Evolutionary conservation across 2,797 vertebrate species (phyloP), one percentile per base, ranked within the genome.

Genomic region (Leuciscus waleckii): DNA sequence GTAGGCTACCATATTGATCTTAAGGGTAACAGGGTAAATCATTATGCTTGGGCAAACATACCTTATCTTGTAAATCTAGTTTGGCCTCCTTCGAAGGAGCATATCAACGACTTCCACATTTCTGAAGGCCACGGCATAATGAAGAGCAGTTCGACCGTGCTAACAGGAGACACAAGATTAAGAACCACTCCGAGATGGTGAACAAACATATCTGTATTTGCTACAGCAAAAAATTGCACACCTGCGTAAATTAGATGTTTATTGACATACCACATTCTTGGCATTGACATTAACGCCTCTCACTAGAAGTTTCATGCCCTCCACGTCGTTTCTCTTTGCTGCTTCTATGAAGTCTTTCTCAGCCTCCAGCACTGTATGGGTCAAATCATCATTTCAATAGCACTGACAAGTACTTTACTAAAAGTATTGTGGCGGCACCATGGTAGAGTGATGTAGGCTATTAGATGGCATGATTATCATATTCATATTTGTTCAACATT

Each of bases 321-420:
- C 92, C 92, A 98, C 94, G 83, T 98, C 94, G 81, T 97, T 98
- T 86, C 74, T 96, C 94, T 97, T 98, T 19, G 97, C 97, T 85
- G 97, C 97, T 74, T 96, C 91, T 1, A 98, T 97, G 90, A 97
- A 98, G 88, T 93, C 91, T 92, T 94, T 97, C 92, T 99, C 97
- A 41, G 91, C 90, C 74, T 96, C 94, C 32, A 99, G 93, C 82
- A 98, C 97, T 99, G 90, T 83, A 32, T n/a, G 54, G 73, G 29
- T 73, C 16, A 4, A 79, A 73, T 17, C 4, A 84, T 29, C 17
- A 69, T 65, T 56, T 77, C 23, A 41, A 77, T 76, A 49, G 63
- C 13, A 63, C n/a, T 13, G 58, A 29, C 17, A 58, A 7, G n/a
- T n/a, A 39, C 54, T 63, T 74, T n/a, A 74, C n/a, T 32, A 9